A percentile compares a stretch with the other conserved stretches of the same genome.
These are phyloP conservation scores for Macaria liturata DNA, from an alignment of 2,888 invertebrate genomes.

Conservation along the genomic window DNA sequence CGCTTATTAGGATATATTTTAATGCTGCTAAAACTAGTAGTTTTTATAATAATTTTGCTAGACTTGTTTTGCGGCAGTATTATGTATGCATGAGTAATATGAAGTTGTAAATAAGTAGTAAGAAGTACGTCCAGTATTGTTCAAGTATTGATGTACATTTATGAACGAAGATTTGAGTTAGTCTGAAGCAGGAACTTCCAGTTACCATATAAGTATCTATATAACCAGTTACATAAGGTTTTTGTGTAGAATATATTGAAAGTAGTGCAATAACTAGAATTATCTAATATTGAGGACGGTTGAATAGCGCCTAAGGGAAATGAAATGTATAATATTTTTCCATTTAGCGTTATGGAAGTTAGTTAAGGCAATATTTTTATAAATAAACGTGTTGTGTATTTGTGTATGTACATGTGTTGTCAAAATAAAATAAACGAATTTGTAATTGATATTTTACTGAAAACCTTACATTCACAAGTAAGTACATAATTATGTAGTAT, in stretches of 20 bases:
- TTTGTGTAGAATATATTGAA: slow-evolving; percentile 26
- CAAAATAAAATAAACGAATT: slow-evolving; percentile 44
- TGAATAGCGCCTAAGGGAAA: slow-evolving; percentile 24
- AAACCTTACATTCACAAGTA: too few species aligned
- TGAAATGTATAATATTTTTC: slow-evolving; percentile 53
- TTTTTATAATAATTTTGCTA: slow-evolving; percentile 21
- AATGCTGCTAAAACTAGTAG: slow-evolving; percentile 15
- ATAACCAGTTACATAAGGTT: slow-evolving; percentile 12
- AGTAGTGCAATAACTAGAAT: slow-evolving; percentile 30
- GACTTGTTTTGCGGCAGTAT: neutral
- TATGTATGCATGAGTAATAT: too few species aligned
- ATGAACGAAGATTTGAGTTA: slow-evolving; percentile 24
- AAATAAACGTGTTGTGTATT: slow-evolving; percentile 71
- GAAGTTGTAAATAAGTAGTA: slow-evolving; percentile 10
- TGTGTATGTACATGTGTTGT: slow-evolving; percentile 62
- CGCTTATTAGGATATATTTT: slow-evolving; percentile 17
- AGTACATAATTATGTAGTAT: too few species aligned
- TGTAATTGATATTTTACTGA: slow-evolving; percentile 6
- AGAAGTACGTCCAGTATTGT: slow-evolving; percentile 11
- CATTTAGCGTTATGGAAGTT: slow-evolving; percentile 47
- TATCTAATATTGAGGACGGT: slow-evolving; percentile 21
- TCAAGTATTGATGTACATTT: slow-evolving; percentile 17
- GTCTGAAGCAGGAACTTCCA: slow-evolving; percentile 28
- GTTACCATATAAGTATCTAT: slow-evolving; percentile 17
- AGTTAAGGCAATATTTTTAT: slow-evolving; percentile 64